A percentile compares a stretch with the other conserved stretches of the same genome.
Conservation (phyloP, 2,113 vertebrate species). For the Rhineura floridana region DNA sequence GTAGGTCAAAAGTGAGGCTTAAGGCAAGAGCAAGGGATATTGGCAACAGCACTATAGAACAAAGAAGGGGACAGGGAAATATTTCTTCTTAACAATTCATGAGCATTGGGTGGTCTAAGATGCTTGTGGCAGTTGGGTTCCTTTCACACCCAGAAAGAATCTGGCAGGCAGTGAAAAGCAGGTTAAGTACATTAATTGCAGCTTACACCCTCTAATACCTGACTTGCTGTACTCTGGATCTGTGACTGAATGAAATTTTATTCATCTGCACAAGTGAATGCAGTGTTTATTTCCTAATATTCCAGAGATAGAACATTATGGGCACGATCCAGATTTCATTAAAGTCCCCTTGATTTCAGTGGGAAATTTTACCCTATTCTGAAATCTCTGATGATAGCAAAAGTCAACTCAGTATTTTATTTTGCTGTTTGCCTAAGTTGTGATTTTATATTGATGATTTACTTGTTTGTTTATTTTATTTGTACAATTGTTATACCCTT, state of each 20-base stretch:
- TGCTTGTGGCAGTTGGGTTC: neutral
- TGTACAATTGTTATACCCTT: too few species aligned
- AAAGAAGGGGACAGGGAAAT: fast-evolving
- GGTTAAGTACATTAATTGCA: neutral
- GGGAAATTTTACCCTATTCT: too few species aligned
- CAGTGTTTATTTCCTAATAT: neutral
- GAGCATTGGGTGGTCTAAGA: too few species aligned
- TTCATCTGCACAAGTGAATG: neutral
- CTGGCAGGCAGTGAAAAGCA: neutral
- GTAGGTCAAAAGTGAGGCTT: neutral
- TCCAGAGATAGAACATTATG: neutral
- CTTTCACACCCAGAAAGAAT: neutral
- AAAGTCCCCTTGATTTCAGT: neutral
- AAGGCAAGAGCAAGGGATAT: neutral
- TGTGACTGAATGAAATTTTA: neutral
- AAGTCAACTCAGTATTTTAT: too few species aligned
- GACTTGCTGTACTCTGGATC: neutral
- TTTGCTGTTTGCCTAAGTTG: too few species aligned
- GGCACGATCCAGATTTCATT: neutral
- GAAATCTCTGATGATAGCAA: too few species aligned
- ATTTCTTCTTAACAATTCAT: neutral
- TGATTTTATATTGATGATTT: too few species aligned
- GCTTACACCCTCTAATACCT: too few species aligned
- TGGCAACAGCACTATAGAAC: fast-evolving
- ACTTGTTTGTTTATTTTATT: too few species aligned